phyloP scores from a whole-genome alignment of 2,797 vertebrate genomes.

The Coreius guichenoti region DNA sequence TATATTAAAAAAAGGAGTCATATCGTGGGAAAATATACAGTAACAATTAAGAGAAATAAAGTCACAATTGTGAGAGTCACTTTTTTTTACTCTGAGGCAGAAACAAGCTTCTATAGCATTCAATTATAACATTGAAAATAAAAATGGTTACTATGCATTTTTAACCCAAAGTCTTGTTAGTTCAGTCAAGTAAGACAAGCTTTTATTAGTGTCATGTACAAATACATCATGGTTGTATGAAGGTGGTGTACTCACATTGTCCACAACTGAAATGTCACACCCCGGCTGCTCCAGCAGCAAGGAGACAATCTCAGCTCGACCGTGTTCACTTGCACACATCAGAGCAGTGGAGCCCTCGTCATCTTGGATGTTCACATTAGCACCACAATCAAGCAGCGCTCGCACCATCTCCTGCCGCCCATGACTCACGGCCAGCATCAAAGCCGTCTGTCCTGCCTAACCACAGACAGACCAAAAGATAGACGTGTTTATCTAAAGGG shows the following conservation, averaged over 20 bases:
- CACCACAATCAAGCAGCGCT: constrained; percentile 85
- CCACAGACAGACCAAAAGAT: constrained; percentile 17
- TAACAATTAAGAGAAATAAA: background rate
- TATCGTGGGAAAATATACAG: background rate
- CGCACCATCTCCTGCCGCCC: constrained; percentile 93
- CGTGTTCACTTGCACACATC: constrained; percentile 96
- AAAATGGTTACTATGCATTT: background rate
- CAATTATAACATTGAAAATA: background rate
- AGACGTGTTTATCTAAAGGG: background rate
- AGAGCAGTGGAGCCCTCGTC: constrained; percentile 93
- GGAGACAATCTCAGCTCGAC: constrained; percentile 87
- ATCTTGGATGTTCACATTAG: constrained; percentile 89
- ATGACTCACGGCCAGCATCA: constrained; percentile 95
- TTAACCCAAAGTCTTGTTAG: background rate
- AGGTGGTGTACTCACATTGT: constrained; percentile 82
- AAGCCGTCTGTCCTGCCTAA: constrained; percentile 91
- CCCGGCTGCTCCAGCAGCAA: constrained; percentile 88
- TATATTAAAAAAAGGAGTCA: background rate
- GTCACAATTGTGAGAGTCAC: background rate
- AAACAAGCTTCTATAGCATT: background rate
- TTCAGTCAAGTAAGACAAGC: background rate
- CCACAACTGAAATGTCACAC: constrained; percentile 85
- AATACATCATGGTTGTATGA: background rate
- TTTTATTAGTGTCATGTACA: background rate
- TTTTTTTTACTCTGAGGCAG: background rate